Evolutionary conservation across 2,113 vertebrate genomes (phyloP).

Genomic region (Phyllopteryx taeniolatus): DNA sequence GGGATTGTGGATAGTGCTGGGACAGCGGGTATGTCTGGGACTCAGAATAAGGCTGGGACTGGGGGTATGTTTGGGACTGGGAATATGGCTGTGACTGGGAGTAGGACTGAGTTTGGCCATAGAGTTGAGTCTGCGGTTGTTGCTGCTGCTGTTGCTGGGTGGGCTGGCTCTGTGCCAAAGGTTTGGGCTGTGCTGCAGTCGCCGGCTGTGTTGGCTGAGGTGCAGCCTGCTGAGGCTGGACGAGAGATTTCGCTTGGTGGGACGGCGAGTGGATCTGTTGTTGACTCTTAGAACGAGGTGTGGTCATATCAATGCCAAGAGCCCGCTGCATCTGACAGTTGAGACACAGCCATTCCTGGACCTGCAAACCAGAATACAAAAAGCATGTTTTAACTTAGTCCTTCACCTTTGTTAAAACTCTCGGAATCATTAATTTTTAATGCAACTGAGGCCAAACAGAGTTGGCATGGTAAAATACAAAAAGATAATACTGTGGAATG

Average conservation of each 20-base stretch:
- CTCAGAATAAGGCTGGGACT: conserved; percentile 8
- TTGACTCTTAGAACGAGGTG: conserved; percentile 93
- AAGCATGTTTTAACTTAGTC: background rate
- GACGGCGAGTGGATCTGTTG: conserved; percentile 89
- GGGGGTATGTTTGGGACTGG: conserved; percentile 41
- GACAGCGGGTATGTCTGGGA: conserved; percentile 28
- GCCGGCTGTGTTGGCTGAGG: conserved; percentile 50
- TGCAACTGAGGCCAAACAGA: background rate
- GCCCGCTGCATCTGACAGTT: conserved; percentile 99
- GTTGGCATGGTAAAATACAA: background rate
- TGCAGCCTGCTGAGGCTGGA: conserved; percentile 63
- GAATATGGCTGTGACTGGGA: conserved; percentile 41
- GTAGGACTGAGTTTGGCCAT: conserved; percentile 14
- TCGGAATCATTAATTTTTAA: background rate
- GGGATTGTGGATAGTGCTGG: conserved; percentile 14
- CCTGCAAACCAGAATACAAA: conserved; percentile 70
- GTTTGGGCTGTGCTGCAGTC: conserved; percentile 52
- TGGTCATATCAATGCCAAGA: conserved; percentile 97
- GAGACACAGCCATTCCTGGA: conserved; percentile 97
- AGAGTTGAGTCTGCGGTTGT: conserved; percentile 25
- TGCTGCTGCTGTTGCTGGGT: conserved; percentile 43
- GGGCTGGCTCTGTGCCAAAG: conserved; percentile 55
- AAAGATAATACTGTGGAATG: background rate
- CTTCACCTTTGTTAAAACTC: background rate
- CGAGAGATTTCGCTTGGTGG: conserved; percentile 75